These are phyloP conservation scores for Centroberyx gerrardi DNA, from an alignment of 2,797 vertebrate genomes.

Conservation along the genomic window DNA sequence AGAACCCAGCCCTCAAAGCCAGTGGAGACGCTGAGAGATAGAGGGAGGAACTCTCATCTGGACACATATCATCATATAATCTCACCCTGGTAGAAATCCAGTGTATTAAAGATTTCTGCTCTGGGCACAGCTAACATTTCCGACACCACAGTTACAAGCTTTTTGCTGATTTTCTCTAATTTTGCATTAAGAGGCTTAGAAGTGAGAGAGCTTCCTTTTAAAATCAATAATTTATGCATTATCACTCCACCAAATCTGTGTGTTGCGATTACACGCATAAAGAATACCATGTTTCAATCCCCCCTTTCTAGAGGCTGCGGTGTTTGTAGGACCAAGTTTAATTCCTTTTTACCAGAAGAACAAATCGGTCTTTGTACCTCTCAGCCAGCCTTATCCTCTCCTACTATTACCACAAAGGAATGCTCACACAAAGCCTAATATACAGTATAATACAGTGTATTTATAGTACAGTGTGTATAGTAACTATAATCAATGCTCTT, in stretches of 20 bases:
- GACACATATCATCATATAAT: not conserved
- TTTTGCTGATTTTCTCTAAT: not conserved
- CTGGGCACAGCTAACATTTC: not conserved
- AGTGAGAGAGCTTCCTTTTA: not conserved
- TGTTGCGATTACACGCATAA: not conserved
- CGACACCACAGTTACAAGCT: not conserved
- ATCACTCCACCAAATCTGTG: not conserved
- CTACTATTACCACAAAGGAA: conserved; percentile 38
- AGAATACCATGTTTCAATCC: conserved; percentile 5
- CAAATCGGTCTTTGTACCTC: conserved; percentile 21
- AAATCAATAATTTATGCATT: not conserved
- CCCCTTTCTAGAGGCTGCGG: conserved; percentile 9
- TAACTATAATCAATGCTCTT: not conserved
- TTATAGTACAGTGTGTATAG: conserved; percentile 4
- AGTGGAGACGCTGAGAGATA: conserved; percentile 47
- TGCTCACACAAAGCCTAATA: conserved; percentile 25
- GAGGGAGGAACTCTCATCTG: not conserved
- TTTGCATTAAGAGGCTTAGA: conserved; percentile 28
- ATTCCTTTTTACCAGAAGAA: conserved; percentile 30
- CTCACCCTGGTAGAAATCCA: not conserved
- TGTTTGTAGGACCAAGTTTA: conserved; percentile 31
- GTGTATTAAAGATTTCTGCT: not conserved
- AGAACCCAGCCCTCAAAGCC: conserved; percentile 52
- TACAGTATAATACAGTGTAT: conserved; percentile 4
- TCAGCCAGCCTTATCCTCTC: conserved; percentile 4